Percentiles rank a stretch among this genome's conserved stretches.
Conservation (phyloP, 2,797 vertebrate species). For the Pyrocephalus nanus region DNA sequence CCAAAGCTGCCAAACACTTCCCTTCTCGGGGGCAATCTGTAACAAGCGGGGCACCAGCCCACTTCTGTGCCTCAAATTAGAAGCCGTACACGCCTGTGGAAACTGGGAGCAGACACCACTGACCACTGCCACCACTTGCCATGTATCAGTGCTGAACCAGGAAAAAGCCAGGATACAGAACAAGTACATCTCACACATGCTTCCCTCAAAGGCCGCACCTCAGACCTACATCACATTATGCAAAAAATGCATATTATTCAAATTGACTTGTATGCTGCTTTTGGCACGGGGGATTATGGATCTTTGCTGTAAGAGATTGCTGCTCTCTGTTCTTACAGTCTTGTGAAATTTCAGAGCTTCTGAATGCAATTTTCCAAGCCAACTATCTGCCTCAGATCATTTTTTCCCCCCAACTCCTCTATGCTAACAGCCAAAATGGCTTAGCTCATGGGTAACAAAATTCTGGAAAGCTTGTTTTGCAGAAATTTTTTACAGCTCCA, state of each 20-base stretch:
- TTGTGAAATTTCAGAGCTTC: constrained; percentile 6
- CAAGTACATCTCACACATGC: neutral
- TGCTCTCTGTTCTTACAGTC: neutral
- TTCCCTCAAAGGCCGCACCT: neutral
- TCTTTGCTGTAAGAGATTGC: neutral
- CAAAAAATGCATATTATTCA: neutral
- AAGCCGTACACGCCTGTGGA: neutral
- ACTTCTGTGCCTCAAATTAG: neutral
- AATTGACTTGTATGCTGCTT: neutral
- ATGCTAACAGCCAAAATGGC: neutral
- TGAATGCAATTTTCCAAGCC: neutral
- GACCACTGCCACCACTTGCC: neutral
- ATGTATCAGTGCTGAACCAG: accelerated
- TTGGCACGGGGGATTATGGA: neutral
- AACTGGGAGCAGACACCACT: neutral
- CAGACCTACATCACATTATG: neutral
- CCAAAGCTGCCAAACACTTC: neutral
- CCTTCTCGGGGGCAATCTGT: neutral
- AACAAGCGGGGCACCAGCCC: neutral
- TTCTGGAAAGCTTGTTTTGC: constrained; percentile 1
- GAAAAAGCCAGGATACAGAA: neutral
- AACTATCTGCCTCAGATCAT: constrained; percentile 1
- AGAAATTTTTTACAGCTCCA: neutral
- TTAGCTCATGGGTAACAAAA: neutral
- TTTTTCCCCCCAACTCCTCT: neutral